Evolutionary conservation across 2,113 vertebrate genomes (phyloP).

Genomic region (Patagioenas fasciata): DNA sequence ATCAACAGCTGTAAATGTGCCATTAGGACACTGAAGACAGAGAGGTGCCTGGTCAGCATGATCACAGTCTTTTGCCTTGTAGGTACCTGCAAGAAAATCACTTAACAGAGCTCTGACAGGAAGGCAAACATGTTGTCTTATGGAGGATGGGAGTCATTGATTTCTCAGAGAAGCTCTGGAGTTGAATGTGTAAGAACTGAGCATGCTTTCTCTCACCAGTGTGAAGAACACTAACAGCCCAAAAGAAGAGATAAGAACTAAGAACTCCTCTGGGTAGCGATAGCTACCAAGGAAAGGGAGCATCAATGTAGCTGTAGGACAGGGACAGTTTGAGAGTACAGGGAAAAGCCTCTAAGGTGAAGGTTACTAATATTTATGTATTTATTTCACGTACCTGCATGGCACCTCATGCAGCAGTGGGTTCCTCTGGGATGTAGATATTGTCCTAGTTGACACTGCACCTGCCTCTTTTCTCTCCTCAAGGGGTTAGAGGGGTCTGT

Average conservation of each 20-base stretch:
- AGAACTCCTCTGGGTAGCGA: not conserved
- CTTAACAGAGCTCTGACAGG: not conserved
- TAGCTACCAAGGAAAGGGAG: not conserved
- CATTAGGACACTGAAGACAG: not conserved
- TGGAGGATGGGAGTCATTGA: not conserved
- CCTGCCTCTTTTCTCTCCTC: slow-evolving; percentile 17
- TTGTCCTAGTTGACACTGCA: slow-evolving; percentile 38
- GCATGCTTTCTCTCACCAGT: not conserved
- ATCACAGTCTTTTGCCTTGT: slow-evolving; percentile 55
- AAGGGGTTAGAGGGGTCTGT: not conserved
- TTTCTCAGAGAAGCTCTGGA: not conserved
- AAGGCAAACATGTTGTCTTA: rapidly evolving
- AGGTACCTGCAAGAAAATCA: slow-evolving; percentile 59
- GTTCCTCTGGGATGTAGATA: slow-evolving; percentile 52
- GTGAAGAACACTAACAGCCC: not conserved
- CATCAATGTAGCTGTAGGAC: not conserved
- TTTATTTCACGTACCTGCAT: slow-evolving; percentile 45
- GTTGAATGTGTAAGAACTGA: not conserved
- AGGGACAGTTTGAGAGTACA: not conserved
- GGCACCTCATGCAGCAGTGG: slow-evolving; percentile 68
- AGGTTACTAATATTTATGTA: not conserved
- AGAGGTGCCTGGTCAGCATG: not conserved
- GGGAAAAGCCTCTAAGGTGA: not conserved
- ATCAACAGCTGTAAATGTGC: slow-evolving; percentile 35
- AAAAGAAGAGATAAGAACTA: not conserved